Base-by-base conservation (phyloP, 2,888 invertebrate genomes). In the Hemithea aestivaria region DNA sequence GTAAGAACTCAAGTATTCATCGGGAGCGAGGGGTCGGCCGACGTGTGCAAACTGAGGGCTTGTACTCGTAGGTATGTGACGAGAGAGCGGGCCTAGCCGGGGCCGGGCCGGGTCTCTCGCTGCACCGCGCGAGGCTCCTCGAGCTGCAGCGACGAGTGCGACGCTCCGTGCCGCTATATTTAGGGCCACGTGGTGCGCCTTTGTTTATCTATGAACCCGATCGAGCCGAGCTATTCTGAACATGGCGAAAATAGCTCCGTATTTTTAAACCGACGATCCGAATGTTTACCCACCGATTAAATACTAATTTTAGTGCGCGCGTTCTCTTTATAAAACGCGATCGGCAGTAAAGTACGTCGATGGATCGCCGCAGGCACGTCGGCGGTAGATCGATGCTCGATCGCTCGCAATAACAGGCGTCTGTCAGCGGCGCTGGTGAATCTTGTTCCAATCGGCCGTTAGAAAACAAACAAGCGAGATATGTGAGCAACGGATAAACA, bases 381-480 rank as follows among this genome's bases (percentile, higher is more conserved):
- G 5, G 2, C 2, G 2, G 33, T 44, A 45, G 47, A 47, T 45
- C 33, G 44, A 43, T 45, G 39, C 40, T 43, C 35, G 45, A 39
- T 47, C 27, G 39, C 41, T 30, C 23, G 46, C 58, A 68, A 71
- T 58, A 77, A 65, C 66, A 60, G 66, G 59, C 42, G 55, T 73
- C 74, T 75, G 67, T 85, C 81, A 82, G 73, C 82, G 78, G 30
- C 27, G 49, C 45, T 66, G 77, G 77, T 73, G 78, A 74, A 85
- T 84, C 76, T 80, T 69, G 76, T 65, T 63, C 77, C 78, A 79
- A 80, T 79, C 58, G 73, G 67, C 60, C 58, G 57, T 68, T 62
- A 54, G 56, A 35, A 79, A 81, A 80, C 72, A 84, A 83, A 82
- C 73, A 78, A 49, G 66, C 66, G 61, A 51, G 59, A 65, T 64